Base-by-base conservation (phyloP, 1,140 invertebrate species). In the Battus philenor region DNA sequence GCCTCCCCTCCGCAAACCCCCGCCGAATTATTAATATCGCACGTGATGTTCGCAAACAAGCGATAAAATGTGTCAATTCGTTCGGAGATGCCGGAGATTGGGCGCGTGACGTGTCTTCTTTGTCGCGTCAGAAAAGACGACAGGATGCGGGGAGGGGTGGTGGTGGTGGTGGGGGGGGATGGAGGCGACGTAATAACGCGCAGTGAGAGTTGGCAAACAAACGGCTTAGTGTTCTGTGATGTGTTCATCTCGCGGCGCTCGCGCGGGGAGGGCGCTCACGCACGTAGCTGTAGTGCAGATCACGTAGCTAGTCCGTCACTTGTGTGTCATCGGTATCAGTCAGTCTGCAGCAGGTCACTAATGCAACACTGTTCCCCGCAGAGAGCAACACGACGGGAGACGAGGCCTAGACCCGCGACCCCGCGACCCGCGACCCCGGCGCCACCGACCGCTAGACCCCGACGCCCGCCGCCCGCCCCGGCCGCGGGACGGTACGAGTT, bases 391-490 rank as follows among this genome's bases (percentile, higher is more conserved):
- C 63, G 20, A 26, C 55, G 9, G 46, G 56, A 31, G 70, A 77
- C 48, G 75, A 73, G 60, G 75, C 77, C 71, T 81, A 81, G 59
- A 65, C 58, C 34, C 59, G 55, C 50, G 15, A 30, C 46, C 32
- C 33, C 36, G 33, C 33, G 44, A 33, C 8, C 32, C 46, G 53
- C 38, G 39, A 24, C 26, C 46, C 39, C 48, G 44, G 57, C 44
- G 57, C n/a, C n/a, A n/a, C n/a, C 48, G 75, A 73, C 59, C 73
- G 75, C 71, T 81, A 81, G 59, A 65, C 58, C 34, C 59, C 54
- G 48, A 13, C 9, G 43, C 32, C 33, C 36, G 33, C 33, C 38
- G 29, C 8, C 32, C 46, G 53, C 38, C 20, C 3, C 20, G 2
- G 24, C 24, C 1, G 8, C n/a, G 26, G 34, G 53, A 45, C 54